Percentiles rank a stretch among this genome's conserved stretches.
phyloP scores from a whole-genome alignment of 1,140 invertebrate species.

The Prorops nasuta region DNA sequence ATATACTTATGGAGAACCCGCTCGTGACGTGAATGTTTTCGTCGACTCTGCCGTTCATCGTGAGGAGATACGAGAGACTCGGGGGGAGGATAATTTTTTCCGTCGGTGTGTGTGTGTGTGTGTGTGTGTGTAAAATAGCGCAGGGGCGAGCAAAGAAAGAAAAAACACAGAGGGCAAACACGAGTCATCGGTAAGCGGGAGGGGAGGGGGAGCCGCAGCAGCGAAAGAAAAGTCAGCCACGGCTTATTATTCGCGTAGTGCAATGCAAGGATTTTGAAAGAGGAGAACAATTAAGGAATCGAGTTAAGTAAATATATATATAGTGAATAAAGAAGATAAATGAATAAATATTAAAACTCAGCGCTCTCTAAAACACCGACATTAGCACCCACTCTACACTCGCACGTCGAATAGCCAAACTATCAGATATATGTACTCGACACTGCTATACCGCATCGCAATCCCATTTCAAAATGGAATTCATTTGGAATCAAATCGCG shows the following conservation, averaged over 20 bases:
- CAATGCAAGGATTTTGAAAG: not conserved
- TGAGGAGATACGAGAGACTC: no score
- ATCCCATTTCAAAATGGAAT: constrained; percentile 31
- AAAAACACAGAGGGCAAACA: no score
- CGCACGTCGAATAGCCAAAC: constrained; percentile 15
- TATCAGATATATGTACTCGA: constrained; percentile 30
- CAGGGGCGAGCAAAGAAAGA: no score
- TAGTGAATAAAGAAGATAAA: constrained; percentile 1
- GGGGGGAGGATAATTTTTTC: no score
- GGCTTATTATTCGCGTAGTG: not conserved
- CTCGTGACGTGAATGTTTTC: no score
- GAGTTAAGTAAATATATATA: no score
- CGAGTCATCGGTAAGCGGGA: not conserved
- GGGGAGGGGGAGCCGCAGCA: constrained; percentile 5
- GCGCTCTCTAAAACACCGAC: not conserved
- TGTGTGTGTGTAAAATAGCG: no score
- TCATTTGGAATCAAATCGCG: constrained; percentile 40
- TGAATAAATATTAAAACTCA: constrained; percentile 12
- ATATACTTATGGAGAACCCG: no score
- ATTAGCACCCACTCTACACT: not conserved
- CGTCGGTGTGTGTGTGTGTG: no score
- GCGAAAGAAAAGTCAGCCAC: constrained; percentile 12
- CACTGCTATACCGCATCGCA: constrained; percentile 32
- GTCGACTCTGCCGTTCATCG: no score
- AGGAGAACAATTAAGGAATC: not conserved